These are phyloP conservation scores for Danionella cerebrum DNA, from an alignment of 2,113 vertebrate species.

Conservation along the genomic window DNA sequence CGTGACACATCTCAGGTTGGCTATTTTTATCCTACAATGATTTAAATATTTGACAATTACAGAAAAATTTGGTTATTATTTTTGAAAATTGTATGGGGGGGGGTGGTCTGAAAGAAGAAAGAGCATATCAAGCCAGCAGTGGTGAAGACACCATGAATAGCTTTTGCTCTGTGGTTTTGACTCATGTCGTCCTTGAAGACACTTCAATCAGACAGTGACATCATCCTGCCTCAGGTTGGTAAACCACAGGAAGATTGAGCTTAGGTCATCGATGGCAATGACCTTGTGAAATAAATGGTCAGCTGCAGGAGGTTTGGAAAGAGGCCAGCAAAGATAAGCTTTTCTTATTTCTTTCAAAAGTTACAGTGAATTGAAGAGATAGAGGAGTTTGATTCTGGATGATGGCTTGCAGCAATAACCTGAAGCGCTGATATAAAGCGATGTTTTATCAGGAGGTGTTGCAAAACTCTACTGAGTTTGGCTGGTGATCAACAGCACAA, in stretches of 20 bases:
- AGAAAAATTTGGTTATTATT: too few species aligned
- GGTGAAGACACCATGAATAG: background rate
- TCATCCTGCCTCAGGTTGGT: background rate
- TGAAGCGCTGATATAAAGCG: background rate
- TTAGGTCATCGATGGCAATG: background rate
- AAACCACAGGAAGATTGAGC: background rate
- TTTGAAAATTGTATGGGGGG: too few species aligned
- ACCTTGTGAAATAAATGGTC: background rate
- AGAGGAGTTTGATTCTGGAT: too few species aligned
- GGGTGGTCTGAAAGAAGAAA: too few species aligned
- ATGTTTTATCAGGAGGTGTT: constrained; percentile 7
- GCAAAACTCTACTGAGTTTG: constrained; percentile 8
- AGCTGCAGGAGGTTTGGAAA: background rate
- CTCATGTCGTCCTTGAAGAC: background rate
- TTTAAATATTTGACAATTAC: too few species aligned
- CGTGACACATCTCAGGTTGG: too few species aligned
- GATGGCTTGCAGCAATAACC: background rate
- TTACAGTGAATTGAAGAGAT: background rate
- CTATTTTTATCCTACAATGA: too few species aligned
- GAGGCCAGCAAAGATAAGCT: background rate
- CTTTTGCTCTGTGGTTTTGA: background rate
- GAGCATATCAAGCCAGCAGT: too few species aligned
- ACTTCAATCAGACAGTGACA: background rate
- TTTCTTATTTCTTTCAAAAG: background rate
- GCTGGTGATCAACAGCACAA: background rate